Base-by-base conservation (phyloP, 2,888 invertebrate species). In the Venusia cambrica region DNA sequence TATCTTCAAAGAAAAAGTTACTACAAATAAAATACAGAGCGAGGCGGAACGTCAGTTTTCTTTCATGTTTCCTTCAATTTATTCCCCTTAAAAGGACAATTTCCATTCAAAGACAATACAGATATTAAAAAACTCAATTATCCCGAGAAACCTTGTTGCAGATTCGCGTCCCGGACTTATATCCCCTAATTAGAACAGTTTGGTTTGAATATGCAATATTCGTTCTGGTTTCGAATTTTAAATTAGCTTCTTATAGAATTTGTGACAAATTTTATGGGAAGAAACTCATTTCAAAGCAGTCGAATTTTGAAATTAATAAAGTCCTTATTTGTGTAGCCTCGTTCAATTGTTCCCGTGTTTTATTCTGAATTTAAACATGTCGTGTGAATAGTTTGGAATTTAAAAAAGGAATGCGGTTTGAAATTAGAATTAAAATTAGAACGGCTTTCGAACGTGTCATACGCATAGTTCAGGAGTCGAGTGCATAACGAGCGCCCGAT, bases 121-220 rank as follows among this genome's bases (percentile, higher is more conserved):
- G 29, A 28, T 41, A 28, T 37, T 30, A 32, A 27, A 42, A 45
- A 51, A 38, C 36, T 35, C 32, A 51, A 54, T 53, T 54, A 42
- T 31, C 27, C 30, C 33, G 48, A 57, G 49, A 52, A 34, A 48
- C 57, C 55, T 49, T 45, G 54, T 57, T 57, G 49, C 49, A 55
- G 54, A 58, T 55, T 60, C 51, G 28, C 40, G 35, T 51, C 43
- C 43, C 48, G 42, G 35, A 69, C 67, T 60, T 55, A 48, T 52
- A 29, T 41, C 26, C 20, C 51, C 53, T 71, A 70, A 73, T 73
- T 69, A 71, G 62, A 51, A 54, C 58, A 66, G 73, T 72, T 57
- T 65, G 62, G 59, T 62, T 68, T 72, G 63, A 73, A 68, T 68
- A 61, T 65, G 62, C 47, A 46, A 42, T 39, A 44, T 39, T 46